Percentiles rank a stretch among this genome's conserved stretches.
Conservation (phyloP, 2,888 invertebrate species). For the Nomada fucata region DNA sequence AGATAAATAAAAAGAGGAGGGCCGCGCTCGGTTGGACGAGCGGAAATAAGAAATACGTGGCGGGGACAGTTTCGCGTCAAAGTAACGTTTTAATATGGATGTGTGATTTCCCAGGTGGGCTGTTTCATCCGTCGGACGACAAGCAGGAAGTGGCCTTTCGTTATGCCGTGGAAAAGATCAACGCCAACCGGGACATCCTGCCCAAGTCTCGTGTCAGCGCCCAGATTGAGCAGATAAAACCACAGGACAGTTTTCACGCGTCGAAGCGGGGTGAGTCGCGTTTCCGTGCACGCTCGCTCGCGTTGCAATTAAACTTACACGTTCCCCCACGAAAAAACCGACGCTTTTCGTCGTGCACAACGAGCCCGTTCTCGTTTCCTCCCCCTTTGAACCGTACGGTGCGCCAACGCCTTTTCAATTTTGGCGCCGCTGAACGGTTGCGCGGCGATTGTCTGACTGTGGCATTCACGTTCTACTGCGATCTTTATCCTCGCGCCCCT, state of each 20-base stretch:
- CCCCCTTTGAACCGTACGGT: not conserved
- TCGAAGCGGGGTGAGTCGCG: slow-evolving; percentile 93
- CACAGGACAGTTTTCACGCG: slow-evolving; percentile 97
- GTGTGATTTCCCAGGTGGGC: slow-evolving; percentile 88
- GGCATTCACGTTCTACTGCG: slow-evolving; percentile 7
- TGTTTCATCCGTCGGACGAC: slow-evolving; percentile 94
- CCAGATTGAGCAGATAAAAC: slow-evolving; percentile 95
- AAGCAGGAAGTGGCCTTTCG: slow-evolving; percentile 96
- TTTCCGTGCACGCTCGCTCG: slow-evolving; percentile 23
- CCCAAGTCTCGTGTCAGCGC: slow-evolving; percentile 94
- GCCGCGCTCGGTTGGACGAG: slow-evolving; percentile 1
- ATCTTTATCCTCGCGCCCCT: not conserved
- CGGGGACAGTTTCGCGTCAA: slow-evolving; percentile 54
- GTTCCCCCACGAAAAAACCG: not conserved
- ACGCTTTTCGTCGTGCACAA: not conserved
- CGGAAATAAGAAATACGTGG: slow-evolving; percentile 47
- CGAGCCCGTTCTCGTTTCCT: too few relatives aligned
- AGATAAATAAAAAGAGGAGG: slow-evolving; percentile 10
- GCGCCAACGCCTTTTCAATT: slow-evolving; percentile 23
- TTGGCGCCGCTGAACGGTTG: slow-evolving; percentile 8
- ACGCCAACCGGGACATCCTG: slow-evolving; percentile 92
- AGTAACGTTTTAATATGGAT: slow-evolving; percentile 71
- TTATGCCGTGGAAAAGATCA: slow-evolving; percentile 96
- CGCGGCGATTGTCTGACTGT: slow-evolving; percentile 3
- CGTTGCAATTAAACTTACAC: slow-evolving; percentile 28